Evolutionary conservation across 2,888 invertebrate genomes (phyloP).

Genomic region (Sisyra nigra): DNA sequence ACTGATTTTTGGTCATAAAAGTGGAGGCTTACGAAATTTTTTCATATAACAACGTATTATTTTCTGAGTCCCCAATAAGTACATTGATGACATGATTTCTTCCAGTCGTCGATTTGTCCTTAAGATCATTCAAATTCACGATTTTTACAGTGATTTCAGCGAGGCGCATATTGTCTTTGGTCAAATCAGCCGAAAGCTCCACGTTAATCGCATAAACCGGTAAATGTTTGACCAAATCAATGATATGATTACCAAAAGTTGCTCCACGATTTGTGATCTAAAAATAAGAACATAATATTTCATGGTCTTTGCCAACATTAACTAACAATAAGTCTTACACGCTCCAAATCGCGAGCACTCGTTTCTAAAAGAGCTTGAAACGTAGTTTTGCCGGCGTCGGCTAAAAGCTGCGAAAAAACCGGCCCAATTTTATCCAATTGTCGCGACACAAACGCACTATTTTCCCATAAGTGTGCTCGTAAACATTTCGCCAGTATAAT

Average conservation of each 20-base stretch:
- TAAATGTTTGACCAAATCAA: conserved; percentile 40
- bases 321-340: conserved; percentile 32
- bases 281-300: background rate
- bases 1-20: conserved; percentile 3
- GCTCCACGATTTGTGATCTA: conserved; percentile 58
- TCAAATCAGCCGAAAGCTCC: conserved; percentile 8
- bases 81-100: conserved; percentile 36
- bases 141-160: conserved; percentile 20
- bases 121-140: conserved; percentile 29
- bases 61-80: conserved; percentile 47
- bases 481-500: conserved; percentile 50
- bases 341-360: conserved; percentile 58
- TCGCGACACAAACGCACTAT: conserved; percentile 47
- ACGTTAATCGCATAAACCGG: conserved; percentile 41
- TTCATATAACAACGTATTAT: conserved; percentile 38
- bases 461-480: conserved; percentile 54
- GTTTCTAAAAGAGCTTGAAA: conserved; percentile 45
- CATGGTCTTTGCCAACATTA: background rate
- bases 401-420: conserved; percentile 43
- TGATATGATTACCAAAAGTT: conserved; percentile 52
- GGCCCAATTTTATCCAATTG: conserved; percentile 58
- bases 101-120: conserved; percentile 32
- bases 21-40: conserved; percentile 33
- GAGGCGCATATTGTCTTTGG: conserved; percentile 6
- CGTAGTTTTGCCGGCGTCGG: conserved; percentile 46